Conservation (phyloP, 2,113 vertebrate species). For the Jaculus jaculus region DNA sequence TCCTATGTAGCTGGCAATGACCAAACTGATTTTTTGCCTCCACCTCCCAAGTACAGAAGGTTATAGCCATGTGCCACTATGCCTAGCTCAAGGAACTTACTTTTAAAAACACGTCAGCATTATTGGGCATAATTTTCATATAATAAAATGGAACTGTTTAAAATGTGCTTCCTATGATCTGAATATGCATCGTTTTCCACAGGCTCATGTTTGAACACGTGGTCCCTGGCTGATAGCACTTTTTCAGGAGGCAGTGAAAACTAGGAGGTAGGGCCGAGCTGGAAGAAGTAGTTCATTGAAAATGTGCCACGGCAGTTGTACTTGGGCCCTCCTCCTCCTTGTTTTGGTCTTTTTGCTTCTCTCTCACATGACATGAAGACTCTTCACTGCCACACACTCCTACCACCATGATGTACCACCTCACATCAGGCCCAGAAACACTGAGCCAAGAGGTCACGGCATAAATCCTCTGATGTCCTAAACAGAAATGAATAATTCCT, state of each 20-base stretch:
- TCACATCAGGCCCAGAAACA: neutral
- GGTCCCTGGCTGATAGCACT: no score
- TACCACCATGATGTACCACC: neutral
- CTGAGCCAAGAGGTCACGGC: neutral
- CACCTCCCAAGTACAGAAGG: no score
- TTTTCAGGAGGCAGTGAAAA: neutral
- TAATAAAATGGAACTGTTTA: neutral
- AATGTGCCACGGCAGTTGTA: no score
- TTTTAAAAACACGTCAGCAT: conserved; percentile 4
- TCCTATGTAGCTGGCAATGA: no score
- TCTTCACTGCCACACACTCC: neutral
- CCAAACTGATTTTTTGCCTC: no score
- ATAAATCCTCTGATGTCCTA: neutral
- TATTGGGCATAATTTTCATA: neutral
- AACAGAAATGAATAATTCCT: neutral
- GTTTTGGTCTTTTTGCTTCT: neutral
- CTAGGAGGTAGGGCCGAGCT: neutral
- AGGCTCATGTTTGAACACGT: neutral
- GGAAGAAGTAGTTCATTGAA: neutral
- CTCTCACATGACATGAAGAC: neutral
- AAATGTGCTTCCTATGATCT: neutral
- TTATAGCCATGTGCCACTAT: no score
- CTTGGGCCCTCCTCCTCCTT: neutral
- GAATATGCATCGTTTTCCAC: neutral
- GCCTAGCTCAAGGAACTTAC: neutral